Evolutionary conservation across 2,888 invertebrate species (phyloP), one percentile per base, ranked within the genome.

Genomic region (Allophyes oxyacanthae): DNA sequence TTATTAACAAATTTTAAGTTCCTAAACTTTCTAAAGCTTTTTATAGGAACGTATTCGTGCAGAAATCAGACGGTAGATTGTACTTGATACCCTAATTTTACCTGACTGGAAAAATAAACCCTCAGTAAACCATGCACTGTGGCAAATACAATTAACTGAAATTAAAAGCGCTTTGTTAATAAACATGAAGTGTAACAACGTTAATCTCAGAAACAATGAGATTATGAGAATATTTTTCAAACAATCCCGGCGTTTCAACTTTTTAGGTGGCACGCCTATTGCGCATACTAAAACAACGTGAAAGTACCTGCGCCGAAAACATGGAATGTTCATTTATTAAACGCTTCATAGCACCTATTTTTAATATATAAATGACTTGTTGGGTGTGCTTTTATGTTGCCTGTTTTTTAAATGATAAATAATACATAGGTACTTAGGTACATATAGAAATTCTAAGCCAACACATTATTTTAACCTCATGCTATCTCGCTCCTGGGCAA

Each of bases 141-240:
- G 55, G 76, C 77, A 83, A 83, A 84, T 82, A 82, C 79, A 81
- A 84, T 83, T 82, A 85, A 81, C 79, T 84, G 76, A 78, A 83
- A 84, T 84, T 82, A 81, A 79, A 82, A 80, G 78, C 76, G 61
- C 75, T 81, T 84, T 82, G 82, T 83, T 84, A 80, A 79, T 81
- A 80, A 84, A 82, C 79, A 79, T n/a, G 78, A 78, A 82, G 78
- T 79, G 61, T 75, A 72, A 79, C 77, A 77, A 67, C 76, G 75
- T 76, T 78, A 75, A 78, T 80, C 75, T 77, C 66, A 59, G 72
- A 69, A 74, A 82, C 75, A 73, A 73, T 68, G 73, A 68, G 62
- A 68, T 73, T 75, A 73, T 64, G 67, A 69, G 70, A 72, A 73
- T 74, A 72, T 76, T 78, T 79, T 77, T 78, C 57, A 65, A 67